These are phyloP conservation scores for Pimpla rufipes DNA, from an alignment of 2,888 invertebrate species.

Conservation along the genomic window DNA sequence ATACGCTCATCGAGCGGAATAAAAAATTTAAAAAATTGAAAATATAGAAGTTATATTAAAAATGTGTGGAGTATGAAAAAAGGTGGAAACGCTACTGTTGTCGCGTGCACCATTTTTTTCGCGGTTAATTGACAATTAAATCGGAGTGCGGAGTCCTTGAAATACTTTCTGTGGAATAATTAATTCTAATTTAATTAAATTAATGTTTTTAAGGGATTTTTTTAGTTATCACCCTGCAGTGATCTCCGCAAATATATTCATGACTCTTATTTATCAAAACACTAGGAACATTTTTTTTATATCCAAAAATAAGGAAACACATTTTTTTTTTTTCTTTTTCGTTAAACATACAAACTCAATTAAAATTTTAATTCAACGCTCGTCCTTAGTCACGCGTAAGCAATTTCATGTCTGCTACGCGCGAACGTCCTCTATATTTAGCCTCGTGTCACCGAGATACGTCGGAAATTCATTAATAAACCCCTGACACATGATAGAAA, in stretches of 20 bases:
- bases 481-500: not conserved
- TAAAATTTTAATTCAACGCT: too few relatives aligned
- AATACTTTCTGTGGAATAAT: not conserved
- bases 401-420: not conserved
- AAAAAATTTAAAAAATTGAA: too few relatives aligned
- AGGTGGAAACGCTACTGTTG: not conserved
- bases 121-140: not conserved
- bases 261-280: too few relatives aligned
- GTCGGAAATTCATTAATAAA: constrained; percentile 4
- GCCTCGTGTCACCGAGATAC: not conserved
- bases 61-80: not conserved
- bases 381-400: not conserved
- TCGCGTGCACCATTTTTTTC: not conserved
- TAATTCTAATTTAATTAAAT: not conserved
- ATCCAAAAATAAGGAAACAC: too few relatives aligned
- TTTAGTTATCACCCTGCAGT: too few relatives aligned
- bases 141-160: too few relatives aligned
- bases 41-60: constrained; percentile 2
- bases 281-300: too few relatives aligned
- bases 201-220: too few relatives aligned
- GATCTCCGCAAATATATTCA: too few relatives aligned
- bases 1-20: too few relatives aligned
- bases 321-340: too few relatives aligned
- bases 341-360: not conserved
- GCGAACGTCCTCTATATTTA: constrained; percentile 37